These are phyloP conservation scores for Nemurella pictetii DNA, from an alignment of 2,888 invertebrate species.

Conservation along the genomic window DNA sequence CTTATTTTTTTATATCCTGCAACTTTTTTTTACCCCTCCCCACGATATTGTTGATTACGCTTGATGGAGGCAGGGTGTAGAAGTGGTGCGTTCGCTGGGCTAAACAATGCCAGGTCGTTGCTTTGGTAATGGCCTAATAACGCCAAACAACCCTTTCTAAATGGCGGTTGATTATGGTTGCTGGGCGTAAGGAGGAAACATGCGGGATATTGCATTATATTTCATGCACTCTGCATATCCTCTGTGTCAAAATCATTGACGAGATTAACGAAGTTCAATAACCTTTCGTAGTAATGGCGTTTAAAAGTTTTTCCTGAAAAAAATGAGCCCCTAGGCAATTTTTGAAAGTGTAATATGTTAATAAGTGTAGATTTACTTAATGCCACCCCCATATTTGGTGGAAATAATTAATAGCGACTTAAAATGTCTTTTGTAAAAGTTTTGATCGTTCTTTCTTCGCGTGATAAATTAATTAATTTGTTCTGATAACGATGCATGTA, in stretches of 20 bases:
- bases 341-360: not conserved
- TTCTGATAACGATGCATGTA: not conserved
- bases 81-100: not conserved
- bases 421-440: not conserved
- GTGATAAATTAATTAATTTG: slow-evolving; percentile 5
- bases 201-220: slow-evolving; percentile 30
- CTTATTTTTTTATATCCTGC: slow-evolving; percentile 1
- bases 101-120: slow-evolving; percentile 24
- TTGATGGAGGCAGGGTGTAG: not conserved
- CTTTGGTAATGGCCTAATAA: slow-evolving; percentile 26
- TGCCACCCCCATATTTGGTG: not conserved
- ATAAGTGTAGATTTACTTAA: not conserved
- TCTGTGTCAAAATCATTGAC: slow-evolving; percentile 24
- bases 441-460: not conserved
- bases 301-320: not conserved
- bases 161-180: slow-evolving; percentile 25
- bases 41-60: slow-evolving; percentile 1
- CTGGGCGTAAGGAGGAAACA: not conserved
- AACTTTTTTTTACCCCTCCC: not conserved
- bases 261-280: slow-evolving; percentile 27
- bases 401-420: not conserved
- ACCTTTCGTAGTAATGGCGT: not conserved
- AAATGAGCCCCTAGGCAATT: not conserved
- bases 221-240: slow-evolving; percentile 18
- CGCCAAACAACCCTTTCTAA: slow-evolving; percentile 22